Base-by-base conservation (phyloP, 2,113 vertebrate species). In the Urocitellus parryii region DNA sequence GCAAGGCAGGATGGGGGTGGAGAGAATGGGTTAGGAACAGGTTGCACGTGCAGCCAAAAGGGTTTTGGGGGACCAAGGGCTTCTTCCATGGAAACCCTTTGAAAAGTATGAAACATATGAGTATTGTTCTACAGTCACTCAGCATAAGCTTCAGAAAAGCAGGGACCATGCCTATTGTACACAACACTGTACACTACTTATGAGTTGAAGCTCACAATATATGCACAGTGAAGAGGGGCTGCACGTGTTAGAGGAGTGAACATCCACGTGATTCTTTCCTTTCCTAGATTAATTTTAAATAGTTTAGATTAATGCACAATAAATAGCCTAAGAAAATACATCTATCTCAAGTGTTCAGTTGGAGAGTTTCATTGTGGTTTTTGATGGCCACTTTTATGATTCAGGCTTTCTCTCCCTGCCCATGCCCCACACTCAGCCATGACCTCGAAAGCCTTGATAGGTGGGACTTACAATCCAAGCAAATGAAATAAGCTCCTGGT, bases 121-220 rank as follows among this genome's bases (percentile, higher is more conserved):
- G 63, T 24, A 24, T 48, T 37, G 2, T 92, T 70, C 29, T 51
- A 58, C n/a, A 68, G 45, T 12, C 37, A 27, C 29, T 88, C 3
- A 11, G 20, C 13, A 1, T 68, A 63, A 34, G 5, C 56, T 48
- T 63, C 32, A 51, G 42, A 27, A 84, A 53, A 18, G 42, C 51
- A 48, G 37, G 48, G 24, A 1, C 5, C 0, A 0, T 29, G 25
- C 58, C 68, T 37, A 4, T 1, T 32, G 22, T 25, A 18, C 18
- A 8, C 32, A 11, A 17, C 34, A 13, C 25, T 2, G 63, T 16
- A 3, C 51, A 16, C 51, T 67, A 10, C 8, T 27, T 58, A 29
- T 42, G 63, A 65, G 32, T 2, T 22, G 6, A 83, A 37, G 13
- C 74, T 72, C 61, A 39, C 37, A 76, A 18, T 0, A 65, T 51